Evolutionary conservation across 2,888 invertebrate species (phyloP), one percentile per base, ranked within the genome.

Genomic region (Tenthredo notha): DNA sequence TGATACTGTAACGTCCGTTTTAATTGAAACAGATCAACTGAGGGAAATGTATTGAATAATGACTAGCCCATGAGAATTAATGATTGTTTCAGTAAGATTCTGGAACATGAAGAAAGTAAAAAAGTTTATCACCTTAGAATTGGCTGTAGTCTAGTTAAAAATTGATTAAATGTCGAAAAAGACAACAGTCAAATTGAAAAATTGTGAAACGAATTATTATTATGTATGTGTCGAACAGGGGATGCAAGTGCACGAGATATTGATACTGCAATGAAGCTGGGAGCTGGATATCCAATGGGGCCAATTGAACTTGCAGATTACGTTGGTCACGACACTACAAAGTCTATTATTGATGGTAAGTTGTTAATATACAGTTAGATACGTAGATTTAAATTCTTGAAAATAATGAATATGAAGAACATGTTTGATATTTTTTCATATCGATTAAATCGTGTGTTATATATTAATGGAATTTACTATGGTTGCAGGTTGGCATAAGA

Each of bases 251-350:
- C 96, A 0, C 93, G 94, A 86, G 98, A 98, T 93, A 97, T 98
- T 85, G 98, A 98, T 90, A 96, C 95, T 12, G 98, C 98, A 0
- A 98, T 98, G 98, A 98, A 98, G 92, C 94, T 98, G 1, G 98
- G 98, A 7, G 97, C 98, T 18, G 97, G 97, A 0, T 96, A 98
- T 93, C 98, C 98, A 6, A 98, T 98, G 98, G 98, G 98, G 4
- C 98, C 98, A 0, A 95, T 98, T 86, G 97, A 98, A 93, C 93
- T 98, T 83, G 94, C 96, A 0, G 98, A 98, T 94, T 98, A 97
- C 92, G 97, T 97, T 0, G 98, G 98, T 0, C 94, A 97, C 18
- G 98, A 98, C 92, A 97, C 97, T 6, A 95, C 95, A 85, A 95
- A 96, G 90, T 96, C 96, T 90, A 97, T 98, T 90, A 91, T 97